These are phyloP conservation scores for Xiphophorus hellerii DNA, from an alignment of 2,113 vertebrate genomes.

Conservation along the genomic window DNA sequence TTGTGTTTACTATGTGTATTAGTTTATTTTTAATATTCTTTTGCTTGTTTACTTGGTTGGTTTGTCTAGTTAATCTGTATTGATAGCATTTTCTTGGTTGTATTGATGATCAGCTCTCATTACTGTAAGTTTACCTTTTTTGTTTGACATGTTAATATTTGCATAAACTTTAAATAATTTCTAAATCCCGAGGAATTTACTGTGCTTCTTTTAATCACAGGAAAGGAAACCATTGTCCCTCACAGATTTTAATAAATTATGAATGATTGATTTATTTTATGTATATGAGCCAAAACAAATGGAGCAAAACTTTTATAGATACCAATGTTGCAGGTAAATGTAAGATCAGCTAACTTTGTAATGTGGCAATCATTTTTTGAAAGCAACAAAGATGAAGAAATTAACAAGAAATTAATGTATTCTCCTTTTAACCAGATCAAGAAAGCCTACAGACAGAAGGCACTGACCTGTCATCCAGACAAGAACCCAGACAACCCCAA, in stretches of 20 bases:
- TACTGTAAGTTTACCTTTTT: not conserved
- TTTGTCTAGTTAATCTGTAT: not conserved
- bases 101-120: not conserved
- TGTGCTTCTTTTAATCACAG: too few species aligned
- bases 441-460: conserved; percentile 94
- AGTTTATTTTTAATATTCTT: not conserved
- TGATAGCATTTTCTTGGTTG: not conserved
- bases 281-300: not conserved
- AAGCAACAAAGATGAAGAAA: not conserved
- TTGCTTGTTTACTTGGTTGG: not conserved
- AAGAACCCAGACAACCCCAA: conserved; percentile 96
- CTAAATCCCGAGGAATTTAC: not conserved
- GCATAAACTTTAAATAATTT: not conserved
- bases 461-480: conserved; percentile 94
- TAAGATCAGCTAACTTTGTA: conserved; percentile 24
- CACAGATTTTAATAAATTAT: too few species aligned
- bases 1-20: not conserved
- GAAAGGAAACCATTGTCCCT: too few species aligned
- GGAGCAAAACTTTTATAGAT: not conserved
- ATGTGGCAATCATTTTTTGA: conserved; percentile 22
- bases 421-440: conserved; percentile 85
- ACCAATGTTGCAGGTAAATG: not conserved
- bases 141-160: not conserved
- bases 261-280: too few species aligned
- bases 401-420: not conserved